phyloP scores from a whole-genome alignment of 1,140 invertebrate genomes.

The Caenorhabditis tropicalis region DNA sequence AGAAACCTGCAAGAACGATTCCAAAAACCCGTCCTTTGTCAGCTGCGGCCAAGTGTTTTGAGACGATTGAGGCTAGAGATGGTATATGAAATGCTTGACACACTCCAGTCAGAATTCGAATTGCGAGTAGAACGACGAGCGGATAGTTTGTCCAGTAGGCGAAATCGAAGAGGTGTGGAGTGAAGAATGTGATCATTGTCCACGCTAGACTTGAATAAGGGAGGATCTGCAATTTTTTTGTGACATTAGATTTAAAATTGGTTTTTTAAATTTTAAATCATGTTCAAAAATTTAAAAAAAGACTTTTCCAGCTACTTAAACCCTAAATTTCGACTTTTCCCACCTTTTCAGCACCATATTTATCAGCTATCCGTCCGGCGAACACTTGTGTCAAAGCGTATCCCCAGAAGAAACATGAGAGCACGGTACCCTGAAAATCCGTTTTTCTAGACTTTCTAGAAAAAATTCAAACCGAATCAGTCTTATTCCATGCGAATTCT shows the following conservation, averaged over 20 bases:
- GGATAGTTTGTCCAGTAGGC: constrained; percentile 76
- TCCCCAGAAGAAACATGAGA: constrained; percentile 83
- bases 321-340: too few species aligned
- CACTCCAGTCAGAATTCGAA: constrained; percentile 78
- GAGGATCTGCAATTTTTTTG: constrained; percentile 74
- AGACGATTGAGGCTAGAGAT: constrained; percentile 80
- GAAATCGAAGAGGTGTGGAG: constrained; percentile 78
- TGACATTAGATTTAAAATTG: neutral
- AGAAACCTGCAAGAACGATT: constrained; percentile 77
- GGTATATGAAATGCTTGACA: constrained; percentile 81
- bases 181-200: constrained; percentile 78
- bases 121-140: constrained; percentile 76
- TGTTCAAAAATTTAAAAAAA: neutral
- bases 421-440: constrained; percentile 76
- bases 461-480: constrained; percentile 76
- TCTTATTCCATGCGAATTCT: constrained; percentile 80
- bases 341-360: constrained; percentile 78
- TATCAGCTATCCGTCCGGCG: constrained; percentile 79
- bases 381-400: constrained; percentile 80
- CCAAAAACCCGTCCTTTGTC: constrained; percentile 80
- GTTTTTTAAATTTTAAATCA: too few species aligned
- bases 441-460: neutral
- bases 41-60: constrained; percentile 77
- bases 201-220: constrained; percentile 78
- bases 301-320: too few species aligned